A percentile compares a stretch with the other conserved stretches of the same genome.
These are phyloP conservation scores for Drosophila eugracilis DNA, from an alignment of 1,140 invertebrate genomes.

Conservation along the genomic window DNA sequence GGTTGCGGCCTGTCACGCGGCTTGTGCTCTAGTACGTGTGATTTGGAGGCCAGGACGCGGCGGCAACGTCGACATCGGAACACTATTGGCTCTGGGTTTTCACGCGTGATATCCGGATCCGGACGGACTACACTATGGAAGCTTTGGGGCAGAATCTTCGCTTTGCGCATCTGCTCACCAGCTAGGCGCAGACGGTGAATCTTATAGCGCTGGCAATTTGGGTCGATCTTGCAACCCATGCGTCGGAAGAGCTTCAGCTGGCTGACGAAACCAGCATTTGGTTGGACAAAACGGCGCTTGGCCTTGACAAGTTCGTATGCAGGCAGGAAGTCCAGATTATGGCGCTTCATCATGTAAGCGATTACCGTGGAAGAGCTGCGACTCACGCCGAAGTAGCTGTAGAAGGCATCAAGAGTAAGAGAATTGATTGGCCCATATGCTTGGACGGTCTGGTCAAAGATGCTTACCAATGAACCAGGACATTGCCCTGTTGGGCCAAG, in stretches of 20 bases:
- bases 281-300: constrained; percentile 88
- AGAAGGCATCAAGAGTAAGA: neutral
- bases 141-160: constrained; percentile 92
- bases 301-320: constrained; percentile 89
- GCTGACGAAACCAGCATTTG: constrained; percentile 90
- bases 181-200: constrained; percentile 91
- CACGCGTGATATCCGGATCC: constrained; percentile 91
- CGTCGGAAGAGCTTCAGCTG: constrained; percentile 91
- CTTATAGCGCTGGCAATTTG: constrained; percentile 90
- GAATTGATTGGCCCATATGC: rapidly evolving
- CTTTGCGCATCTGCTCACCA: constrained; percentile 92
- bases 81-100: constrained; percentile 92
- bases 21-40: constrained; percentile 90
- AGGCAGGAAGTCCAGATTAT: constrained; percentile 89
- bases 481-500: constrained; percentile 86
- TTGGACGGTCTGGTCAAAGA: too few species aligned
- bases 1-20: constrained; percentile 63
- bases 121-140: constrained; percentile 91
- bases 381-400: constrained; percentile 93
- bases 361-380: constrained; percentile 93
- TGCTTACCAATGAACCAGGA: constrained; percentile 92
- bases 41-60: constrained; percentile 91
- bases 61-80: constrained; percentile 92
- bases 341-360: constrained; percentile 94
- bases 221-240: constrained; percentile 91